A percentile compares a stretch with the other conserved stretches of the same genome.
Conservation (phyloP, 2,113 vertebrate species). For the Alces alces region DNA sequence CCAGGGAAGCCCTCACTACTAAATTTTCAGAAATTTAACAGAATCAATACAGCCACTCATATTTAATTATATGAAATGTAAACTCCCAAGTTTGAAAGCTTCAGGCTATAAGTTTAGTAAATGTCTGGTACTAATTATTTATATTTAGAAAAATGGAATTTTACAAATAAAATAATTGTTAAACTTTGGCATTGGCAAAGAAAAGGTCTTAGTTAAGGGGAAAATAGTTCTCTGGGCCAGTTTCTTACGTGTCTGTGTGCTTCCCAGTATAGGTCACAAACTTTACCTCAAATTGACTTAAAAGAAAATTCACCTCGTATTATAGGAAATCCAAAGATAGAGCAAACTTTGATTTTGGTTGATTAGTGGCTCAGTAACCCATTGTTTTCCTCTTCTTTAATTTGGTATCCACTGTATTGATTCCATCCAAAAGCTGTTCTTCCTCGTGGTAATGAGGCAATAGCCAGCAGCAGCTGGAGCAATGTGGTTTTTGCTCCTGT, state of each 20-base stretch:
- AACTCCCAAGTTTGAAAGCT: not conserved
- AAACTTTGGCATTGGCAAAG: not conserved
- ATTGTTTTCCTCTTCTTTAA: not conserved
- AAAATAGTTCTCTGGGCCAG: not conserved
- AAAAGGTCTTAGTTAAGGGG: not conserved
- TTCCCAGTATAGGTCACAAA: not conserved
- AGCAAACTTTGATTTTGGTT: not conserved
- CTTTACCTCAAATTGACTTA: not conserved
- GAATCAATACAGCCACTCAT: not conserved
- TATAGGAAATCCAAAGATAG: not conserved
- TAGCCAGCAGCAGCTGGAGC: not conserved
- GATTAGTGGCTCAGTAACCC: not conserved
- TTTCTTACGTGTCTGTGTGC: not conserved
- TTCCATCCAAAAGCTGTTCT: not conserved
- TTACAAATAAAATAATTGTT: conserved; percentile 23
- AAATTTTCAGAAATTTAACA: conserved; percentile 9
- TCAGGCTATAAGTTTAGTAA: not conserved
- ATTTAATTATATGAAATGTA: not conserved
- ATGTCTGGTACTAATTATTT: not conserved
- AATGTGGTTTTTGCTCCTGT: not conserved
- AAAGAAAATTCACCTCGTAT: not conserved
- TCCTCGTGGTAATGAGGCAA: not conserved
- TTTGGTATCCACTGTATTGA: not conserved
- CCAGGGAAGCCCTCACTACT: not conserved
- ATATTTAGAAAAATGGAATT: conserved; percentile 30